phyloP scores from a whole-genome alignment of 1,140 invertebrate species.

The Zelostemma sp. region DNA sequence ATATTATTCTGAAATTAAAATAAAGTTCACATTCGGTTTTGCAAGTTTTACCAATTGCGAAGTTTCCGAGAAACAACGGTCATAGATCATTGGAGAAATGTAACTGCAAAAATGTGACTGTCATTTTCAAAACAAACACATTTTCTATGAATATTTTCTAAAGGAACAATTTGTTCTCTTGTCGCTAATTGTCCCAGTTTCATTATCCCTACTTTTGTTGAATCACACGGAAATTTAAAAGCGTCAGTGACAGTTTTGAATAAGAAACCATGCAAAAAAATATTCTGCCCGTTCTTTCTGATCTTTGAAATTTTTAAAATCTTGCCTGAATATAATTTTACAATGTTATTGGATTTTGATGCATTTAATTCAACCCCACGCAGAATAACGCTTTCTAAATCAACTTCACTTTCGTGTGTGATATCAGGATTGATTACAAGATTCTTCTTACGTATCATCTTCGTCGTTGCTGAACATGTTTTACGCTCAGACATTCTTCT shows the following conservation, averaged over 20 bases:
- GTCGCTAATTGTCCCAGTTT: neutral
- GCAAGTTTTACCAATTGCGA: too few relatives aligned
- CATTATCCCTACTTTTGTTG: neutral
- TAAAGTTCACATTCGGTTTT: too few relatives aligned
- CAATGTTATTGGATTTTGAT: neutral
- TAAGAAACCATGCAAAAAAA: neutral
- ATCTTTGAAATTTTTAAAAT: neutral
- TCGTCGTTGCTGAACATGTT: neutral
- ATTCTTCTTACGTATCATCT: neutral
- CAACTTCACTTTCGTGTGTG: neutral
- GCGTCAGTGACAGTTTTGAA: neutral
- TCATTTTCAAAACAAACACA: neutral
- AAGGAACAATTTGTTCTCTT: neutral
- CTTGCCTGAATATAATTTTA: neutral
- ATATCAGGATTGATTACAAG: too few relatives aligned
- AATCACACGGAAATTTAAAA: neutral
- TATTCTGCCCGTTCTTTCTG: neutral
- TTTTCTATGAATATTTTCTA: neutral
- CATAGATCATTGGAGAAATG: slow-evolving; percentile 1
- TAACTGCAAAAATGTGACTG: neutral
- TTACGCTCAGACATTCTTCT: neutral
- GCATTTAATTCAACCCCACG: neutral
- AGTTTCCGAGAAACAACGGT: too few relatives aligned
- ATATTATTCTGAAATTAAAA: too few relatives aligned
- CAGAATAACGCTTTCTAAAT: neutral